Evolutionary conservation across 2,113 vertebrate genomes (phyloP).

Genomic region (Cyanoramphus novaezelandiae): DNA sequence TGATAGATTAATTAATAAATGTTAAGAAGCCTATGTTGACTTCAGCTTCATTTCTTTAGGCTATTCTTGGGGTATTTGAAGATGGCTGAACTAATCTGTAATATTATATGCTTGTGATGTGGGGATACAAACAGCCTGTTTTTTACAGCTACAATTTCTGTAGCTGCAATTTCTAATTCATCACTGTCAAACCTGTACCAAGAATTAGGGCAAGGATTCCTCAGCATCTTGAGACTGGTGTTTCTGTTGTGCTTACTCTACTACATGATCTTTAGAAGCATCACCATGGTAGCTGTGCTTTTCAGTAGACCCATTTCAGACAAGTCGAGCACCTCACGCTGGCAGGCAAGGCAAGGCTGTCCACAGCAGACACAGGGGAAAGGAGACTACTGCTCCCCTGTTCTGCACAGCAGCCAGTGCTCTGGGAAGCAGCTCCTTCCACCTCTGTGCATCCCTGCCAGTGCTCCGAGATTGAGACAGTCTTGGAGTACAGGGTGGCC

Average conservation of each 20-base stretch:
- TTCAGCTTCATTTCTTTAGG: neutral
- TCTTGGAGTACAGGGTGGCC: neutral
- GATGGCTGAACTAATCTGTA: neutral
- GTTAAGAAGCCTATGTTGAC: neutral
- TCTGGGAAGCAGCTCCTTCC: neutral
- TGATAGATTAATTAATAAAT: conserved; percentile 9
- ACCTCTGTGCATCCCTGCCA: neutral
- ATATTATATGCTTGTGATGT: neutral
- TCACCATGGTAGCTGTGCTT: neutral
- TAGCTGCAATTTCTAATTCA: neutral
- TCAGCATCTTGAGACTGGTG: neutral
- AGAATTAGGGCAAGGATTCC: neutral
- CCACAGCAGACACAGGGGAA: rapidly evolving
- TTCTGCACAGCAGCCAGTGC: neutral
- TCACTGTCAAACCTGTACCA: neutral
- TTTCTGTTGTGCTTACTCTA: neutral
- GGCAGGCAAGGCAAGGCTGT: neutral
- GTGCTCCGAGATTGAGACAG: neutral
- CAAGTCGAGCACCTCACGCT: rapidly evolving
- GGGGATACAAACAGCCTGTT: neutral
- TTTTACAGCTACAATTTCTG: neutral
- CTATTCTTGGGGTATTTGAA: neutral
- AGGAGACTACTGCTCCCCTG: neutral
- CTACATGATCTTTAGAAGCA: neutral
- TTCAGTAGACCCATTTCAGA: neutral